Base-by-base conservation (phyloP, 2,888 invertebrate genomes). In the Metellina segmentata region DNA sequence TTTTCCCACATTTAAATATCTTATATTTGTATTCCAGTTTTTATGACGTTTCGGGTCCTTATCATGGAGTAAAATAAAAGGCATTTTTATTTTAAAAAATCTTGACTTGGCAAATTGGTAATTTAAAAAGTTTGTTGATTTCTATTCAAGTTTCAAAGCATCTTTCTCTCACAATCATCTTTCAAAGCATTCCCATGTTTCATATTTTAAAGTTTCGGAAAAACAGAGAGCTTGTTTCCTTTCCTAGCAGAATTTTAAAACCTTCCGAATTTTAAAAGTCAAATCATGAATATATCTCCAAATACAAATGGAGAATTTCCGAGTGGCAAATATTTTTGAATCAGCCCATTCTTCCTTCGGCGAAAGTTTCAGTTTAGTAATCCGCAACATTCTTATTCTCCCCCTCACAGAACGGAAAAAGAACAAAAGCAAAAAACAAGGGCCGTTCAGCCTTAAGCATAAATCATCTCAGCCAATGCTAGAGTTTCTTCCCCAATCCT, bases 291-390 rank as follows among this genome's bases (percentile, higher is more conserved):
- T 78, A 48, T 75, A 52, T 74, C 53, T 85, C 52, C 53, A 34
- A 85, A 85, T 85, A 85, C 85, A 85, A 85, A 85, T 61, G 61
- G 75, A 53, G 74, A 74, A 75, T 72, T 82, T 82, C 72, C 82
- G 72, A 71, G 82, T 52, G 19, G 51, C 72, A 82, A 77, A 51
- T 77, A 77, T 79, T 79, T 79, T 61, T 34, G 61, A 79, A 79
- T 79, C 79, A 61, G 79, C 13, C 13, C 53, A 34, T 79, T 61
- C 61, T 72, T 19, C 52, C 77, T 51, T 77, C 77, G 9, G 7
- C 19, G 16, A 16, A 79, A 78, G 61, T 51, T 77, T n/a, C n/a
- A 77, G 51, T 20, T 72, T 20, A 72, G 61, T 79, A 49, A 20
- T 79, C 61, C 61, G 16, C n/a, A 53, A 19, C 16, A 78, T 52